Base-by-base conservation (phyloP, 2,888 invertebrate genomes). In the Suillia variegata region DNA sequence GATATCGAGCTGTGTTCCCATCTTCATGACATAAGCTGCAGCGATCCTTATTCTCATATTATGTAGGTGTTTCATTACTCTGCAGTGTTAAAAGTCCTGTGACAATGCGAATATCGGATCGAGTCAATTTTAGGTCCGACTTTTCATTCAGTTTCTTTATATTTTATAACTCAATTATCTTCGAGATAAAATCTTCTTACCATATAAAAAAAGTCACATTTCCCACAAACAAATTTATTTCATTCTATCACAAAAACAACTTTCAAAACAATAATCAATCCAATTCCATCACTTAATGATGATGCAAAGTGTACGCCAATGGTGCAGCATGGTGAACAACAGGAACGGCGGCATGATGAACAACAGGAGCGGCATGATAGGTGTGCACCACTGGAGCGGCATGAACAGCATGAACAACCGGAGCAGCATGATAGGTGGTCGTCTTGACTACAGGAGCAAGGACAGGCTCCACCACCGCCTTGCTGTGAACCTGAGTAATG, bases 241-340 rank as follows among this genome's bases (percentile, higher is more conserved):
- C 52, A 57, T 62, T 59, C 17, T 69, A 70, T 69, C 67, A 70
- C 64, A 69, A 67, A 61, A 38, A n/a, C 17, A 20, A 4, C 12
- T 45, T 45, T 42, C 18, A 26, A 55, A 31, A 58, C 52, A 56
- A 54, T 17, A 47, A 2, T 13, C 22, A 58, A 21, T 42, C 15
- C 15, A 8, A 22, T 13, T 48, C 8, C 33, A 34, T 17, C 6
- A 12, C 38, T 50, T 50, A 50, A 18, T 72, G 73, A 65, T 76
- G 76, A 57, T 78, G 78, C 58, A 74, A 61, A 26, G 73, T 61
- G 64, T 73, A 74, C 38, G 73, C 66, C 67, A 70, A 60, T 33
- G 70, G 70, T 1, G 62, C 59, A 61, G 20, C 64, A 2, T 61
- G 17, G 53, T 70, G 69, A 24, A 69, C 53, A 48, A 67, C 58